phyloP scores from a whole-genome alignment of 2,888 invertebrate genomes.

The Rhagium mordax region DNA sequence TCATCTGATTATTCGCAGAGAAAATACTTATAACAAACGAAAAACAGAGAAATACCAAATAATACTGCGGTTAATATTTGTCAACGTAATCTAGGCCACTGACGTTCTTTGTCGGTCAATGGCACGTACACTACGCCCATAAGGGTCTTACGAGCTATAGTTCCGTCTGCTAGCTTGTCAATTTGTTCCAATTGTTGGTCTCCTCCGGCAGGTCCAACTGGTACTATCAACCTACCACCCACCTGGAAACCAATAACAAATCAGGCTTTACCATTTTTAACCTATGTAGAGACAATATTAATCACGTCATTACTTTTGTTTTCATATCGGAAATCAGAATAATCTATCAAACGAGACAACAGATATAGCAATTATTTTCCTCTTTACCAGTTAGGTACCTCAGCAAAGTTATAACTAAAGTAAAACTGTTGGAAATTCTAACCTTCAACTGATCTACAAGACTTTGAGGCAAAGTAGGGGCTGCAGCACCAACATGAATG shows the following conservation, averaged over 20 bases:
- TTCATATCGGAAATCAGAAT: too few relatives aligned
- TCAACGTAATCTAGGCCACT: slow-evolving; percentile 74
- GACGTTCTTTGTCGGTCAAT: slow-evolving; percentile 87
- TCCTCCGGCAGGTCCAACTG: slow-evolving; percentile 89
- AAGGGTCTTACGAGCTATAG: slow-evolving; percentile 81
- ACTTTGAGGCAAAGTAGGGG: slow-evolving; percentile 82
- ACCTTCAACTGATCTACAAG: slow-evolving; percentile 89
- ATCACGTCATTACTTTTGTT: too few relatives aligned
- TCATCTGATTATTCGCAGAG: neutral
- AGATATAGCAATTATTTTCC: too few relatives aligned
- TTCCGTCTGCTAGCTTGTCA: slow-evolving; percentile 89
- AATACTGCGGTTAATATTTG: slow-evolving; percentile 51
- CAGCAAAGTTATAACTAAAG: too few relatives aligned
- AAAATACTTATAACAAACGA: slow-evolving; percentile 21
- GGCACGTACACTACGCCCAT: slow-evolving; percentile 99
- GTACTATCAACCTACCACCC: slow-evolving; percentile 93
- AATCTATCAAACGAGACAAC: too few relatives aligned
- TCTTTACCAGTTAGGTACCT: too few relatives aligned
- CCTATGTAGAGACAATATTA: too few relatives aligned
- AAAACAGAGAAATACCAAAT: slow-evolving; percentile 12
- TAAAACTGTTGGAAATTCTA: slow-evolving; percentile 26
- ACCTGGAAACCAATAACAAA: slow-evolving; percentile 63
- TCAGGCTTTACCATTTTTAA: neutral
- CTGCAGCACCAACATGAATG: slow-evolving; percentile 95
- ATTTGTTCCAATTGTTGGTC: slow-evolving; percentile 91